phyloP scores from a whole-genome alignment of 2,888 invertebrate genomes.

The Philonicus albiceps region DNA sequence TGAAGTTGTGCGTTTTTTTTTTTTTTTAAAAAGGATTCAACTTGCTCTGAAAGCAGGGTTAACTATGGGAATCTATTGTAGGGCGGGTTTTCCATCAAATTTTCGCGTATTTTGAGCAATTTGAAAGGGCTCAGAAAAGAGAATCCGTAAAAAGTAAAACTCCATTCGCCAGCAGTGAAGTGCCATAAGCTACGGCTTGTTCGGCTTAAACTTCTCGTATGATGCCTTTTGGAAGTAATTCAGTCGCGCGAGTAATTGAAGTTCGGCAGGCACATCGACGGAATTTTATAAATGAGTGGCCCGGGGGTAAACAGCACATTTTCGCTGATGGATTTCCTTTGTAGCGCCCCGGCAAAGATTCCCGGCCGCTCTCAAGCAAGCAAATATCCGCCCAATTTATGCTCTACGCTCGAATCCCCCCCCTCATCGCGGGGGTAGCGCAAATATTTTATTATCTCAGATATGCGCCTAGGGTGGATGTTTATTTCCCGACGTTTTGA shows the following conservation, averaged over 20 bases:
- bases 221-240: background rate
- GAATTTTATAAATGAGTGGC: conserved; percentile 30
- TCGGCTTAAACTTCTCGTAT: background rate
- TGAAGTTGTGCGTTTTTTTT: background rate
- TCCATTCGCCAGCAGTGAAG: background rate
- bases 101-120: background rate
- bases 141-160: background rate
- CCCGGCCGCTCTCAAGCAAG: background rate
- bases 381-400: conserved; percentile 12
- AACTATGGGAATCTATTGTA: background rate
- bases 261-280: conserved; percentile 20
- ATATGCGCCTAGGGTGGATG: conserved; percentile 9
- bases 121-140: background rate
- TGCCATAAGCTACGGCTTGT: background rate
- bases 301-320: background rate
- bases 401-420: background rate
- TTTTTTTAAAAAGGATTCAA: background rate
- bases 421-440: background rate
- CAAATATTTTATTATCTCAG: conserved; percentile 27
- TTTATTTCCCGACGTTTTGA: conserved; percentile 19
- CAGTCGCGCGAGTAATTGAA: conserved; percentile 13
- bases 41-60: background rate
- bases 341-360: background rate
- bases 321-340: conserved; percentile 31
- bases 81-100: background rate